phyloP scores from a whole-genome alignment of 2,797 vertebrate species.

The Pipistrellus nathusii region DNA sequence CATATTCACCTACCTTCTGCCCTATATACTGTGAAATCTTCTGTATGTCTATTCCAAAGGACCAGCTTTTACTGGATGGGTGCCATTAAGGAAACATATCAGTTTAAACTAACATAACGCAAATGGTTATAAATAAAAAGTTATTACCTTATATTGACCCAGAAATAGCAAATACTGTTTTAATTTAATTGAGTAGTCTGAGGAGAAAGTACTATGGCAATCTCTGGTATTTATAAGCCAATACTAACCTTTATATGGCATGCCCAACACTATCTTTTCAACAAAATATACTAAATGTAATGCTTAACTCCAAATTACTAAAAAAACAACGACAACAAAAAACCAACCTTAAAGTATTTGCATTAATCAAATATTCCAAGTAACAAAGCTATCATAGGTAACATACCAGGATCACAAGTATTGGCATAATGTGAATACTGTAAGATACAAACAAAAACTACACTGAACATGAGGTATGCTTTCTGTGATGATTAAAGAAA shows the following conservation, averaged over 20 bases:
- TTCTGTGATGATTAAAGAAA: constrained; percentile 60
- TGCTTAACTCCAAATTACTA: constrained; percentile 51
- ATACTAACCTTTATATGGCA: constrained; percentile 55
- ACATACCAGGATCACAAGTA: constrained; percentile 35
- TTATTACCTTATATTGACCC: not conserved
- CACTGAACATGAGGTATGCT: constrained; percentile 66
- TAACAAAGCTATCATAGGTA: constrained; percentile 55
- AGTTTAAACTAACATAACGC: constrained; percentile 65
- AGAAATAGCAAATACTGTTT: constrained; percentile 61
- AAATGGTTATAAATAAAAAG: constrained; percentile 54
- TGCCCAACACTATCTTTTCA: constrained; percentile 48
- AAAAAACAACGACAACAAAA: not conserved
- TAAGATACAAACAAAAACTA: constrained; percentile 46
- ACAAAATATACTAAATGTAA: constrained; percentile 47
- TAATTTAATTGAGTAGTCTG: constrained; percentile 37
- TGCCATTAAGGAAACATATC: constrained; percentile 31
- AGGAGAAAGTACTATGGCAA: constrained; percentile 42
- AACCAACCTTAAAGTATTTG: not conserved
- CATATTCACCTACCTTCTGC: constrained; percentile 59
- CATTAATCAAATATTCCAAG: constrained; percentile 59
- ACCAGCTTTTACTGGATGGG: constrained; percentile 8
- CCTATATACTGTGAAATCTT: constrained; percentile 58
- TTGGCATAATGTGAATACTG: constrained; percentile 61
- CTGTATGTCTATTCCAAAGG: not conserved
- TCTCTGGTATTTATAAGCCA: constrained; percentile 58